Evolutionary conservation across 2,888 invertebrate genomes (phyloP), one percentile per base, ranked within the genome.

Genomic region (Drosophila falleni): DNA sequence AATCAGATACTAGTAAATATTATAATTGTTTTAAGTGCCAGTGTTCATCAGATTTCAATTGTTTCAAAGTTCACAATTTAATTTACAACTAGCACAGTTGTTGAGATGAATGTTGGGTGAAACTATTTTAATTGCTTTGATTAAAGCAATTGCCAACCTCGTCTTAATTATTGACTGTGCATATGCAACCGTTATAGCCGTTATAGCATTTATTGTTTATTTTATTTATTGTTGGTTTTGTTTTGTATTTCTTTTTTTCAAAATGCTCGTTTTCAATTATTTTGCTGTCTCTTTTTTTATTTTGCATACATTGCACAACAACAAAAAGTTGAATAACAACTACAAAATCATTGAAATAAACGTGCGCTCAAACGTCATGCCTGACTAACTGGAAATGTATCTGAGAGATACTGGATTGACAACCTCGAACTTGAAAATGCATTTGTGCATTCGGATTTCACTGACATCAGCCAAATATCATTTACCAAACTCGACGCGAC

Each of bases 101-200:
- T 5, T 11, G 23, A 1, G 23, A 1, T 51, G 23, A 51, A 37
- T 15, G 35, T 58, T 37, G 31, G 67, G 68, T 70, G 55, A 65
- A 78, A 81, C 70, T 56, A 23, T 55, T 59, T 69, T 67, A 74
- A 83, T 83, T 78, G 78, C 64, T 55, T 59, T 47, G 41, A 74
- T 74, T 70, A 56, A 53, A 51, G 53, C 68, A 81, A 73, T 55
- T 65, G 76, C 50, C 61, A 55, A 26, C 44, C 23, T n/a, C 41
- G 61, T 46, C 23, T 70, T 72, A 67, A 80, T 74, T 81, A 64
- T 72, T 55, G 29, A 49, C 46, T n/a, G 37, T 37, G 35, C 42
- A 56, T 61, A 56, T 71, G 55, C 64, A 58, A 49, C 31, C 39
- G 42, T 65, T 56, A 56, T 46, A 67, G 53, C 41, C 10, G 66